These are phyloP conservation scores for Eupithecia inturbata DNA, from an alignment of 2,888 invertebrate genomes.

Conservation along the genomic window DNA sequence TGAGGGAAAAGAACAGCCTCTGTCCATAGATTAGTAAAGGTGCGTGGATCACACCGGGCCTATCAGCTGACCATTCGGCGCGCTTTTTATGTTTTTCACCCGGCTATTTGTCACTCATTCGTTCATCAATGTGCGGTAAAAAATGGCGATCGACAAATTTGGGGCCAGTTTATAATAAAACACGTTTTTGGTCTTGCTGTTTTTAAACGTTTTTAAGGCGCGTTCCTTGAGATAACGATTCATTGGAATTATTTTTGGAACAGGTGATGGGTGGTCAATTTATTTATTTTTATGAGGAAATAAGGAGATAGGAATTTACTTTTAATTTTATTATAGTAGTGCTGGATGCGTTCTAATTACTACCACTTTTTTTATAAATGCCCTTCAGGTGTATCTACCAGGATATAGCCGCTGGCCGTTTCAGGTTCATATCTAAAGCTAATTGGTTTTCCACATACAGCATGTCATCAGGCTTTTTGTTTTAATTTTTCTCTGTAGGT, in stretches of 20 bases:
- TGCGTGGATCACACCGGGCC: conserved; percentile 37
- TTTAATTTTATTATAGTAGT: neutral
- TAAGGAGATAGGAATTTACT: neutral
- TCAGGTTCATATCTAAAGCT: neutral
- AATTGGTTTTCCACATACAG: neutral
- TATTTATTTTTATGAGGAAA: conserved; percentile 23
- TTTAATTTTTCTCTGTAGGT: neutral
- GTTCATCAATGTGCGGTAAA: conserved; percentile 45
- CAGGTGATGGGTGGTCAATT: conserved; percentile 25
- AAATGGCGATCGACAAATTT: conserved; percentile 42
- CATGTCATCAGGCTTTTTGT: neutral
- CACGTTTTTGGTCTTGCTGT: conserved; percentile 37
- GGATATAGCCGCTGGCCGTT: neutral
- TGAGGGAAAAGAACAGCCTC: conserved; percentile 19
- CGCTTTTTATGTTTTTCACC: conserved; percentile 25
- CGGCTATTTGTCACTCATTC: conserved; percentile 54
- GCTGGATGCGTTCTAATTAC: conserved; percentile 34
- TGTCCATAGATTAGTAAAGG: conserved; percentile 37
- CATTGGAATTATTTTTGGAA: conserved; percentile 17
- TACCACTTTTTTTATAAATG: neutral
- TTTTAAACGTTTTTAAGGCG: conserved; percentile 24
- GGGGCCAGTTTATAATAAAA: conserved; percentile 39
- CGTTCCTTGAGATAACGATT: conserved; percentile 22
- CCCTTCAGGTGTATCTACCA: neutral
- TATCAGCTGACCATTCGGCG: conserved; percentile 30